These are phyloP conservation scores for Lineus longissimus DNA, from an alignment of 1,140 invertebrate species.

Conservation along the genomic window DNA sequence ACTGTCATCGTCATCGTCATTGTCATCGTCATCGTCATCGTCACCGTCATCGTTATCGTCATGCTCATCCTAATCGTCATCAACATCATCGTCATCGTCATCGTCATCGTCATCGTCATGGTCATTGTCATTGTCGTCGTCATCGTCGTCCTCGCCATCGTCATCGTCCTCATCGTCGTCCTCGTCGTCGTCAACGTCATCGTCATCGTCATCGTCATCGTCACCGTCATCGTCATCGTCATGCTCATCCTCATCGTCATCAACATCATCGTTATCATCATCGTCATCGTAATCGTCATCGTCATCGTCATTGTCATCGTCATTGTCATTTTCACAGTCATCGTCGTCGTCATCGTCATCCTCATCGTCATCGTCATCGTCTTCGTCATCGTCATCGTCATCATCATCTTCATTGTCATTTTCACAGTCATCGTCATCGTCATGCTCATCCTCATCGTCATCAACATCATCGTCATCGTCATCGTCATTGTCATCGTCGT, in stretches of 20 bases:
- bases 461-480: conserved; percentile 13
- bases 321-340: background rate
- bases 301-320: background rate
- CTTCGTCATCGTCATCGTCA: conserved; percentile 10
- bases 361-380: conserved; percentile 11
- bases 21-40: too few relatives aligned
- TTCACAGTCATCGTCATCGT: conserved; percentile 7
- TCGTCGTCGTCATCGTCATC: conserved; percentile 8
- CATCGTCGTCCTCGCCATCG: conserved; percentile 12
- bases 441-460: conserved; percentile 11
- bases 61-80: too few relatives aligned
- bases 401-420: conserved; percentile 9
- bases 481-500: conserved; percentile 11
- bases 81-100: too few relatives aligned
- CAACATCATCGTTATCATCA: background rate
- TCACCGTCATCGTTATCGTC: too few relatives aligned
- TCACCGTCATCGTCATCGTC: background rate
- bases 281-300: background rate
- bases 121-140: conserved; percentile 4
- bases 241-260: background rate
- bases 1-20: too few relatives aligned
- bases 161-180: too few relatives aligned
- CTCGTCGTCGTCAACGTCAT: too few relatives aligned
- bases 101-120: too few relatives aligned
- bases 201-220: conserved; percentile 7